A percentile compares a stretch with the other conserved stretches of the same genome.
phyloP scores from a whole-genome alignment of 2,113 vertebrate species.

The Brevimyrus niger region DNA sequence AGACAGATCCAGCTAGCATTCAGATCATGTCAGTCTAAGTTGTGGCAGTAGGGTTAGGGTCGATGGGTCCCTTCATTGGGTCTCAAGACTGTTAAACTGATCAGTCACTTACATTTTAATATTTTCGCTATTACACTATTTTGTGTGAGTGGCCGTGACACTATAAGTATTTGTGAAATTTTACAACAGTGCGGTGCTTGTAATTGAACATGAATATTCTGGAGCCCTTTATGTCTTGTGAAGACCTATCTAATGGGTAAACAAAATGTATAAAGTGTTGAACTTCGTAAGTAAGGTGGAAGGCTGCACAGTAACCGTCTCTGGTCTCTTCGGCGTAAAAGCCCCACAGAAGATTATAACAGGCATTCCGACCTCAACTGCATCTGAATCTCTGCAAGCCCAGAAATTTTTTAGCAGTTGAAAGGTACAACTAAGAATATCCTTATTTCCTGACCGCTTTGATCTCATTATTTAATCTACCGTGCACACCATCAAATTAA shows the following conservation, averaged over 20 bases:
- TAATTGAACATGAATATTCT: not conserved
- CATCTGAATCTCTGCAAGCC: not conserved
- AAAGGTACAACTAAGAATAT: not conserved
- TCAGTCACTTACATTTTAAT: not conserved
- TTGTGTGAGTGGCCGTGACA: not conserved
- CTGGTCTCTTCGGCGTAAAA: not conserved
- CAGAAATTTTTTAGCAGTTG: not conserved
- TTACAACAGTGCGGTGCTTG: not conserved
- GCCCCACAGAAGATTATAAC: not conserved
- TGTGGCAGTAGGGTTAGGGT: not conserved
- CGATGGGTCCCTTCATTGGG: not conserved
- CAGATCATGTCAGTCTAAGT: not conserved
- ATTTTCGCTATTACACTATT: not conserved
- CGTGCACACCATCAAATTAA: not conserved
- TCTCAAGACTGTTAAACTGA: not conserved
- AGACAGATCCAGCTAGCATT: not conserved
- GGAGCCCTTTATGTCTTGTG: too few relatives aligned
- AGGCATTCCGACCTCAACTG: not conserved
- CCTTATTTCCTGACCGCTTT: not conserved
- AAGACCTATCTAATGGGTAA: too few relatives aligned
- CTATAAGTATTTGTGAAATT: not conserved
- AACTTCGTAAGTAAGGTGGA: not conserved
- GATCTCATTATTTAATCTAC: conserved; percentile 8
- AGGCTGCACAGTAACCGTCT: not conserved
- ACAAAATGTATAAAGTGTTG: too few relatives aligned